Evolutionary conservation across 2,113 vertebrate genomes (phyloP).

Genomic region (Psammodynastes pulverulentus): DNA sequence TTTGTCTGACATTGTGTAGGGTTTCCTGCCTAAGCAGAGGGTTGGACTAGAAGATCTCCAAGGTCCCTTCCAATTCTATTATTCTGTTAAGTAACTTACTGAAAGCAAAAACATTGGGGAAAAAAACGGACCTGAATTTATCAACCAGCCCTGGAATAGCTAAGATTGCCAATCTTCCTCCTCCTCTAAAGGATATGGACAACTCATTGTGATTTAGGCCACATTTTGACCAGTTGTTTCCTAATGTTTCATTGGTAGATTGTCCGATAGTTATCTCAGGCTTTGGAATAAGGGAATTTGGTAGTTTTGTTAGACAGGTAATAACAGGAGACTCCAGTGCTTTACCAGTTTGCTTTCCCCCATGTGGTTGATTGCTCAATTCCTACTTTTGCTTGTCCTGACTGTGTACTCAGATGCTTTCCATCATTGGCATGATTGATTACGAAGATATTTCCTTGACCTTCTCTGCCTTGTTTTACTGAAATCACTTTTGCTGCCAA

Average conservation of each 20-base stretch:
- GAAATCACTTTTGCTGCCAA: too few relatives aligned
- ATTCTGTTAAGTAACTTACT: not conserved
- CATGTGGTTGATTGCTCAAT: not conserved
- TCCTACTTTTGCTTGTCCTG: not conserved
- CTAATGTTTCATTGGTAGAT: not conserved
- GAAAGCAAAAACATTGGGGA: not conserved
- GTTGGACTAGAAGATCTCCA: not conserved
- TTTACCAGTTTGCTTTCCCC: too few relatives aligned
- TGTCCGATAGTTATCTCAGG: not conserved
- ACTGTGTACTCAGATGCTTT: not conserved
- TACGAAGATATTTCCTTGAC: not conserved
- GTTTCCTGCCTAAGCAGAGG: not conserved
- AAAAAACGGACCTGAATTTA: not conserved
- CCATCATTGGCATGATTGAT: too few relatives aligned
- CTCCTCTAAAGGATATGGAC: not conserved
- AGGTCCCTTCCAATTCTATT: not conserved
- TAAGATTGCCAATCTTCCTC: not conserved
- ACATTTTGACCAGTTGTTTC: not conserved
- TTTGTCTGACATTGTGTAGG: not conserved
- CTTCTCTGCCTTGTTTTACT: not conserved
- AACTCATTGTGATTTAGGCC: not conserved
- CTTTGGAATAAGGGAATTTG: not conserved
- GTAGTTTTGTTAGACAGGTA: not conserved
- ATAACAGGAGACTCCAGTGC: not conserved
- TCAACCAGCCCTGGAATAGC: not conserved